Evolutionary conservation across 2,113 vertebrate genomes (phyloP).

Genomic region (Syngnathoides biaculeatus): DNA sequence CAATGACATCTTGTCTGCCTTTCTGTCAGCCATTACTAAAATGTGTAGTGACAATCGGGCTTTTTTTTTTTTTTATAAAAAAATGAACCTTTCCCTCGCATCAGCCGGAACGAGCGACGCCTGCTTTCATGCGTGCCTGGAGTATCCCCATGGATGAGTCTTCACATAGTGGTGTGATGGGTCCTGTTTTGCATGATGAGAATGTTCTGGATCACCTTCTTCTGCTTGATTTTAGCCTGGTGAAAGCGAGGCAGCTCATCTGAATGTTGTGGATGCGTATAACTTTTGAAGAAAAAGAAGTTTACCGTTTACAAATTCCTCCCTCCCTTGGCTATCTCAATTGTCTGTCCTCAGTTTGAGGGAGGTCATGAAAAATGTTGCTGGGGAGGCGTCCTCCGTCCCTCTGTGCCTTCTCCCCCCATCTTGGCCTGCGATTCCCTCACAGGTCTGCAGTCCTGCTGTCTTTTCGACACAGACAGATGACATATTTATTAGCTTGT

Average conservation of each 20-base stretch:
- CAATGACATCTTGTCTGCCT: conserved; percentile 75
- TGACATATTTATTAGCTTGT: conserved; percentile 98
- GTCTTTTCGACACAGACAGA: conserved; percentile 84
- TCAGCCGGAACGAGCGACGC: conserved; percentile 51
- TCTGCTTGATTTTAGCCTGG: conserved; percentile 11
- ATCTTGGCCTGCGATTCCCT: conserved; percentile 66
- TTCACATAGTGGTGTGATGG: conserved; percentile 19
- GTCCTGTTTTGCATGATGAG: conserved; percentile 16
- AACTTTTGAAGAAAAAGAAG: no score
- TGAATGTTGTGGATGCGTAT: not conserved
- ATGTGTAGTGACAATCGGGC: conserved; percentile 76
- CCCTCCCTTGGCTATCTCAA: not conserved
- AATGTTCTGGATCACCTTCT: conserved; percentile 44
- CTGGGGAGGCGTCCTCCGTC: conserved; percentile 55
- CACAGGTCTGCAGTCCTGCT: conserved; percentile 80
- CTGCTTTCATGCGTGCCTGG: conserved; percentile 37
- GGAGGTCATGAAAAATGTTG: conserved; percentile 63
- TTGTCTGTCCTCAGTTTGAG: conserved; percentile 2
- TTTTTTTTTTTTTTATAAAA: conserved; percentile 54
- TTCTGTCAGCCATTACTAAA: conserved; percentile 76
- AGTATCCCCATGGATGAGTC: conserved; percentile 23
- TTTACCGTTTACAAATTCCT: not conserved
- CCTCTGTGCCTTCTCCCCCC: conserved; percentile 27
- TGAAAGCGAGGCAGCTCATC: conserved; percentile 31
- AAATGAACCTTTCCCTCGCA: conserved; percentile 48